These are phyloP conservation scores for Synanthedon tipuliformis DNA, from an alignment of 2,888 invertebrate genomes.

Conservation along the genomic window DNA sequence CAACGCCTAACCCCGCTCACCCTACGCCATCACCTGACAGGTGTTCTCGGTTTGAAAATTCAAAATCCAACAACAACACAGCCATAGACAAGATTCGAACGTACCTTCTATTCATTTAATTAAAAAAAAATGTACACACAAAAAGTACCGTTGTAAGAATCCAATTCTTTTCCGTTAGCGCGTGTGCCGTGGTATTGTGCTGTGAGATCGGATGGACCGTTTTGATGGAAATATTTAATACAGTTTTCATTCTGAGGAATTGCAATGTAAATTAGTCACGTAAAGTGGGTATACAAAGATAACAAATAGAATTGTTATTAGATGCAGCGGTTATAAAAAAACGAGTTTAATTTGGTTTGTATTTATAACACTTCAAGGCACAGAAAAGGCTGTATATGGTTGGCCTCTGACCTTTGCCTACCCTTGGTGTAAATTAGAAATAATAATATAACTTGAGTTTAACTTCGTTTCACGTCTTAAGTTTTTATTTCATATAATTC, in stretches of 20 bases:
- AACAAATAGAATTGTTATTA: no score
- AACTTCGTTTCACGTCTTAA: no score
- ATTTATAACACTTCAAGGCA: no score
- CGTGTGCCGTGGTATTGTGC: constrained; percentile 39
- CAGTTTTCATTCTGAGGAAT: neutral
- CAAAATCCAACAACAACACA: constrained; percentile 22
- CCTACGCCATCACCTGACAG: constrained; percentile 25
- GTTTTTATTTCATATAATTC: no score
- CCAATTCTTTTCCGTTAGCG: constrained; percentile 32
- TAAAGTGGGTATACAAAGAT: neutral
- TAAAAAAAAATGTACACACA: constrained; percentile 5
- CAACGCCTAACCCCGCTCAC: constrained; percentile 20
- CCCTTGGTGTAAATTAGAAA: neutral
- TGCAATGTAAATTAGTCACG: neutral
- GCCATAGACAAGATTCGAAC: constrained; percentile 38
- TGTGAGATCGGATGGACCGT: constrained; percentile 37
- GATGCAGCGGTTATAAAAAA: no score
- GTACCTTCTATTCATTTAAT: constrained; percentile 23
- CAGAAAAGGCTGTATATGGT: no score
- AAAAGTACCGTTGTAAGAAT: constrained; percentile 31
- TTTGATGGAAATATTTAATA: constrained; percentile 24
- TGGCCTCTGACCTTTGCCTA: neutral
- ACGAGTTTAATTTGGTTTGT: no score
- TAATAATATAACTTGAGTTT: no score
- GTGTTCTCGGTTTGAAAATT: constrained; percentile 27